Conservation (phyloP, 1,140 invertebrate genomes). For the Anoplophora glabripennis region DNA sequence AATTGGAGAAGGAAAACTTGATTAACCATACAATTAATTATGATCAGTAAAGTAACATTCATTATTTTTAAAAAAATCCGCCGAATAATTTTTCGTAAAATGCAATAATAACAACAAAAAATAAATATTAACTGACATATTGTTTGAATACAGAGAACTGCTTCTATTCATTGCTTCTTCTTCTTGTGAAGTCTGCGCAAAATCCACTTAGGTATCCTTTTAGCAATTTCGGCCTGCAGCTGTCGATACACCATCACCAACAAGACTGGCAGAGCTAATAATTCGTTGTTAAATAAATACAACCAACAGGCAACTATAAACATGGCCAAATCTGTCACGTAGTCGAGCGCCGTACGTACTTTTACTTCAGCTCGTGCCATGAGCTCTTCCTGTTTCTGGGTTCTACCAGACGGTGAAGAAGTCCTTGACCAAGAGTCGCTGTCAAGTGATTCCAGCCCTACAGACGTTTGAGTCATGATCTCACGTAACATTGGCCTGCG, state of each 20-base stretch:
- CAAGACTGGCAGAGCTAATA: constrained; percentile 71
- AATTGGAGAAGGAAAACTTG: neutral
- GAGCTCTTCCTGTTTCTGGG: constrained; percentile 30
- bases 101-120: neutral
- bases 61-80: neutral
- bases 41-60: neutral
- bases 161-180: constrained; percentile 5
- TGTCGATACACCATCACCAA: constrained; percentile 72
- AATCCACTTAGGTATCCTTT: constrained; percentile 49
- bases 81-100: no score
- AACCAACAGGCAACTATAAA: constrained; percentile 71
- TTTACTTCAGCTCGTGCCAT: constrained; percentile 56
- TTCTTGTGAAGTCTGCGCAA: constrained; percentile 19
- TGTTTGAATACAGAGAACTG: neutral
- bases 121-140: neutral
- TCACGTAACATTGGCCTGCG: constrained; percentile 36
- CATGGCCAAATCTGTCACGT: constrained; percentile 67
- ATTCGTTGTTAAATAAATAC: constrained; percentile 74
- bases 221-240: constrained; percentile 59
- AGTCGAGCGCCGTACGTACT: constrained; percentile 64
- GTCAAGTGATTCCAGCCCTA: constrained; percentile 30
- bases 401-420: constrained; percentile 1
- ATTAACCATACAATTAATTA: neutral
- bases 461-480: constrained; percentile 46
- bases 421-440: constrained; percentile 11